Evolutionary conservation across 1,140 invertebrate genomes (phyloP).

Genomic region (Solenopsis fugax): DNA sequence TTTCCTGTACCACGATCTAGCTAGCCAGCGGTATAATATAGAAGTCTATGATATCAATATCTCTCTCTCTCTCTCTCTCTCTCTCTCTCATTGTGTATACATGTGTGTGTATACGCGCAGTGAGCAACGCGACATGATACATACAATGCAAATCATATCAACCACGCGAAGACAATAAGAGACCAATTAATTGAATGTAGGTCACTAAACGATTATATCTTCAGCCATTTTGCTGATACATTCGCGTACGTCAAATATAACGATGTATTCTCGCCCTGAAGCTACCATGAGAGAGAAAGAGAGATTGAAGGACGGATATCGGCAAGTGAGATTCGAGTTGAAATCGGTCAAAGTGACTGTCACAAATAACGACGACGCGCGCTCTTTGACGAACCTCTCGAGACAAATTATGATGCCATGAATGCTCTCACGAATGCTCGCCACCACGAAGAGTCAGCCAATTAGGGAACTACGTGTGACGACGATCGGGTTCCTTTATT

Average conservation of each 20-base stretch:
- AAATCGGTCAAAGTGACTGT: slow-evolving; percentile 11
- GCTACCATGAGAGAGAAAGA: slow-evolving; percentile 22
- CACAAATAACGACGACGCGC: slow-evolving; percentile 33
- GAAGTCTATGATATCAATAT: slow-evolving; percentile 42
- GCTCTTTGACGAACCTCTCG: slow-evolving; percentile 49
- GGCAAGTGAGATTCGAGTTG: slow-evolving; percentile 26
- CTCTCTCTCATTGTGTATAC: neutral
- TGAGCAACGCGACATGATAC: slow-evolving; percentile 31
- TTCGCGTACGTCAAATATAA: slow-evolving; percentile 66
- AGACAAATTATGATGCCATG: slow-evolving; percentile 24
- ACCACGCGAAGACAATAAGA: slow-evolving; percentile 74
- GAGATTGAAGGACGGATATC: slow-evolving; percentile 5
- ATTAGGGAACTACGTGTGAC: slow-evolving; percentile 33
- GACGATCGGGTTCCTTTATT: slow-evolving; percentile 7
- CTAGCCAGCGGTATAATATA: slow-evolving; percentile 36
- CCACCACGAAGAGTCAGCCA: slow-evolving; percentile 39
- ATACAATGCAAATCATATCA: slow-evolving; percentile 37
- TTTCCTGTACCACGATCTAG: slow-evolving; percentile 45
- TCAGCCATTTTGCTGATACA: slow-evolving; percentile 69
- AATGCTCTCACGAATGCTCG: neutral
- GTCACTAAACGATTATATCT: slow-evolving; percentile 76
- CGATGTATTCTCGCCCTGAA: slow-evolving; percentile 65
- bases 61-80: neutral
- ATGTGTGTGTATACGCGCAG: slow-evolving; percentile 10
- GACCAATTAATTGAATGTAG: slow-evolving; percentile 79